A percentile compares a stretch with the other conserved stretches of the same genome.
phyloP scores from a whole-genome alignment of 2,113 vertebrate genomes.

The Ictalurus furcatus region DNA sequence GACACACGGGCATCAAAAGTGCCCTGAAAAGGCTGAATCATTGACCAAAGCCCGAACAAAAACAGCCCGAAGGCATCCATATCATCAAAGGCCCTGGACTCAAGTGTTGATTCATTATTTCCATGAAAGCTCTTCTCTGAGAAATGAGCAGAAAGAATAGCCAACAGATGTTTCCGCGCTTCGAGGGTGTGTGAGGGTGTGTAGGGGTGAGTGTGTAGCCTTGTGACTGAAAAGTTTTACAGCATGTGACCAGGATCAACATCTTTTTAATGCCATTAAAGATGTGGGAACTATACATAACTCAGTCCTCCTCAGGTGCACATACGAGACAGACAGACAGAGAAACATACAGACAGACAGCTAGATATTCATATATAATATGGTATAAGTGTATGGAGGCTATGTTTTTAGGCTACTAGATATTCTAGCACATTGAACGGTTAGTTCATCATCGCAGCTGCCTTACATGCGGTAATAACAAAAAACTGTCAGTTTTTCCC shows the following conservation, averaged over 20 bases:
- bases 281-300: background rate
- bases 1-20: constrained; percentile 24
- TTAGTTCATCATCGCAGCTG: background rate
- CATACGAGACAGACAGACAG: background rate
- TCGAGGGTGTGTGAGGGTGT: constrained; percentile 7
- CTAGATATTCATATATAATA: background rate
- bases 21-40: constrained; percentile 40
- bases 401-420: background rate
- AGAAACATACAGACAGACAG: background rate
- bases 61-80: constrained; percentile 43
- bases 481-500: background rate
- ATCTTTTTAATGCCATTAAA: constrained; percentile 2
- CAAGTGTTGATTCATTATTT: constrained; percentile 50
- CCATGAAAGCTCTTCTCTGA: constrained; percentile 30
- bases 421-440: background rate
- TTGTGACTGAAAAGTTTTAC: constrained; percentile 22
- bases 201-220: constrained; percentile 5
- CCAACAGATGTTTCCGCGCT: constrained; percentile 48
- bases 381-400: background rate
- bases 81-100: constrained; percentile 50
- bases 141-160: constrained; percentile 47
- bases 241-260: constrained; percentile 4
- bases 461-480: background rate
- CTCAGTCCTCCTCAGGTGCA: background rate
- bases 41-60: constrained; percentile 42